Evolutionary conservation across 2,797 vertebrate species (phyloP).

Genomic region (Hypotaenidia philippensis): DNA sequence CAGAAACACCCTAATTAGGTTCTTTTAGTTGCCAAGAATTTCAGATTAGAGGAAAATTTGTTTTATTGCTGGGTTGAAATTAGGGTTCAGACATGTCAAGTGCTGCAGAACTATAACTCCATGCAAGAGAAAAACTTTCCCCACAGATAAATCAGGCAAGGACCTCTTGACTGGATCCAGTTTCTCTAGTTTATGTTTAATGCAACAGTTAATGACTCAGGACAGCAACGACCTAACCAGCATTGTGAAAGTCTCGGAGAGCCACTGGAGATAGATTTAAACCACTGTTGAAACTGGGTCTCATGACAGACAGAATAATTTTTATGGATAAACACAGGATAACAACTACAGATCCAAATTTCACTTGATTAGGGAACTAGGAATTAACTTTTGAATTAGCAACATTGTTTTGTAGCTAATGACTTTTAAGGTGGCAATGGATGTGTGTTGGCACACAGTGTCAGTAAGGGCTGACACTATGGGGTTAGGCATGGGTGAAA

Average conservation of each 20-base stretch:
- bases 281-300: neutral
- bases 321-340: neutral
- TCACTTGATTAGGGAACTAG: neutral
- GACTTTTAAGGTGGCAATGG: neutral
- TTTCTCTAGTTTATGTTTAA: neutral
- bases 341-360: neutral
- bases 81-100: neutral
- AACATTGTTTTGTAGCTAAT: neutral
- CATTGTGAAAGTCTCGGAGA: fast-evolving
- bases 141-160: neutral
- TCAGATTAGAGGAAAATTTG: constrained; percentile 27
- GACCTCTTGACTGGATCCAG: neutral
- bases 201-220: neutral
- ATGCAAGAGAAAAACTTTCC: neutral
- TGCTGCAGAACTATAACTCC: neutral
- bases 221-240: neutral
- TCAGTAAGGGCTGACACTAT: neutral
- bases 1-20: constrained; percentile 28
- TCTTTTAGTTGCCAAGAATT: constrained; percentile 18
- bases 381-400: neutral
- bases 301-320: neutral
- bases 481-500: neutral
- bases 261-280: neutral
- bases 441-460: neutral
- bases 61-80: neutral